Base-by-base conservation (phyloP, 2,888 invertebrate genomes). In the Microdon myrmicae region DNA sequence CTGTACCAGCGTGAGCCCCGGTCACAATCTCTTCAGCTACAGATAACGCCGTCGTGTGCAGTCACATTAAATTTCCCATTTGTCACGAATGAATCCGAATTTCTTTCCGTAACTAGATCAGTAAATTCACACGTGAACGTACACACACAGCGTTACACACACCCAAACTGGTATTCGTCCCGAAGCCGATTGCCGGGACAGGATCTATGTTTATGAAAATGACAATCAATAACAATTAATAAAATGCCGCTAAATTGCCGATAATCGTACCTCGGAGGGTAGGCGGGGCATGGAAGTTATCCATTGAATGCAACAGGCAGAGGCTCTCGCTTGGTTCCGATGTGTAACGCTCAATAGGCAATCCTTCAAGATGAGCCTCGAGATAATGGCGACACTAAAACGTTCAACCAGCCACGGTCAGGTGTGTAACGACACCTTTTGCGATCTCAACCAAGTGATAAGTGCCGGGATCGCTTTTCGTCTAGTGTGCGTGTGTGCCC, bases 211-310 rank as follows among this genome's bases (percentile, higher is more conserved):
- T 64, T 64, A 64, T 64, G 64, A 64, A 64, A 64, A 64, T 53
- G 64, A 64, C 64, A 51, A 64, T 64, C 64, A 58, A 64, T 64
- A 64, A 64, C 58, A 64, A 64, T 64, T 64, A 64, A 64, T 64
- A 64, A 64, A 58, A 64, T 53, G 43, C 51, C 58, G 58, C 64
- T 64, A 64, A 64, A 64, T 64, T 29, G 64, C 53, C 58, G 64
- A 64, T 64, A 47, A 64, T 47, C 64, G 38, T 38, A n/a, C n/a
- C n/a, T n/a, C n/a, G n/a, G n/a, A n/a, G n/a, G n/a, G n/a, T n/a
- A n/a, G n/a, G n/a, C n/a, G n/a, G n/a, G n/a, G n/a, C n/a, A n/a
- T n/a, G n/a, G n/a, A n/a, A n/a, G n/a, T n/a, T n/a, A n/a, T n/a
- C n/a, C n/a, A n/a, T n/a, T n/a, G n/a, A n/a, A n/a, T n/a, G n/a